Evolutionary conservation across 2,888 invertebrate species (phyloP).

Genomic region (Chorisops tibialis): DNA sequence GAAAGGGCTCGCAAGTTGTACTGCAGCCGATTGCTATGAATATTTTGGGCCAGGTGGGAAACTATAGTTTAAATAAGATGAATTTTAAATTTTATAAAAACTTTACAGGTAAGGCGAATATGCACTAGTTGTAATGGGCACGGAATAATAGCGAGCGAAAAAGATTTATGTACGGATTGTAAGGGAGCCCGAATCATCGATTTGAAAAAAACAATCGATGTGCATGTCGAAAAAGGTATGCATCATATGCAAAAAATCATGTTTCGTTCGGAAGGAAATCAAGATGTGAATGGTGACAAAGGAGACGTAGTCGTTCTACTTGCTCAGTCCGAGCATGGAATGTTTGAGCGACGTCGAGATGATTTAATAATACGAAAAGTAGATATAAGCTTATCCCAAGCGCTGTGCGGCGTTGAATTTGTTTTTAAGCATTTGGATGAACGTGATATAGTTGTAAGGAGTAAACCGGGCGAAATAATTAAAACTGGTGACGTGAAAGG

Average conservation of each 20-base stretch:
- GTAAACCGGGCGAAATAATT: conserved; percentile 76
- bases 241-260: conserved; percentile 79
- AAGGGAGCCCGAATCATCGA: conserved; percentile 79
- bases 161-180: conserved; percentile 78
- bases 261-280: conserved; percentile 87
- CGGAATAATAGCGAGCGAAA: conserved; percentile 74
- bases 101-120: conserved; percentile 40
- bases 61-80: not conserved
- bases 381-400: conserved; percentile 78
- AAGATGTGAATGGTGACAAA: conserved; percentile 78
- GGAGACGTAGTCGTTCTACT: conserved; percentile 88
- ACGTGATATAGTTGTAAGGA: conserved; percentile 73
- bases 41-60: conserved; percentile 28
- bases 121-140: conserved; percentile 65
- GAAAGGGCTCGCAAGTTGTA: conserved; percentile 71
- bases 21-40: conserved; percentile 60
- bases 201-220: conserved; percentile 80
- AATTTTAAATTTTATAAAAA: not conserved
- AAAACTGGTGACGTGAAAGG: conserved; percentile 77
- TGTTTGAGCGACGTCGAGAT: conserved; percentile 73
- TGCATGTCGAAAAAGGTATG: conserved; percentile 88
- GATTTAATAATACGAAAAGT: conserved; percentile 68
- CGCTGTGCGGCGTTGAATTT: conserved; percentile 85
- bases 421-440: conserved; percentile 87
- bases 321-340: conserved; percentile 74